Evolutionary conservation across 2,797 vertebrate species (phyloP).

Genomic region (Phrynocephalus vlangalii): DNA sequence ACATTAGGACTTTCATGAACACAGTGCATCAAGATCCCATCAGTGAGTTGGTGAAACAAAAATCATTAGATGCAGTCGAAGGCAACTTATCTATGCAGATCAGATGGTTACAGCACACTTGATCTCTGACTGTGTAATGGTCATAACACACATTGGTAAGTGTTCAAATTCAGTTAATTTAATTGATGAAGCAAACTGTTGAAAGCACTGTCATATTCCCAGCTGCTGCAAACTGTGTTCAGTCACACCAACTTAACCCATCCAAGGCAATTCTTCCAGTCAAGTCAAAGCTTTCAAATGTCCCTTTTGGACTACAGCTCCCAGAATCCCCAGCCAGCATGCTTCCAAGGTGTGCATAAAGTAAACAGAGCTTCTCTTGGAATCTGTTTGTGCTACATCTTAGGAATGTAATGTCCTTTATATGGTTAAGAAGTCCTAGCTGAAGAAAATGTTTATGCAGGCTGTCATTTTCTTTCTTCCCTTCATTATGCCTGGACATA

Average conservation of each 20-base stretch:
- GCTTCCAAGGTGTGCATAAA: no score
- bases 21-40: conserved; percentile 32
- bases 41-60: conserved; percentile 24
- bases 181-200: not conserved
- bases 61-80: conserved; percentile 14
- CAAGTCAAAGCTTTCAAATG: no score
- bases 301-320: no score
- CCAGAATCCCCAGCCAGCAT: no score
- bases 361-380: conserved; percentile 8
- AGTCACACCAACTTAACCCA: conserved; percentile 9
- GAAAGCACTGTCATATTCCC: not conserved
- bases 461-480: not conserved
- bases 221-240: conserved; percentile 1
- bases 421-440: not conserved
- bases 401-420: not conserved
- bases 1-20: conserved; percentile 59
- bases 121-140: conserved; percentile 10
- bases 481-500: not conserved
- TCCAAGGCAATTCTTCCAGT: not conserved
- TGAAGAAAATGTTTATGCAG: not conserved
- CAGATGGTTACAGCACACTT: not conserved
- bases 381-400: not conserved
- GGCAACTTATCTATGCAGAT: conserved; percentile 3
- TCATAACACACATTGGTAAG: not conserved
- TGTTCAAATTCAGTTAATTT: conserved; percentile 20